Percentiles rank a stretch among this genome's conserved stretches.
Conservation (phyloP, 2,888 invertebrate genomes). For the Orthonychiurus folsomi region DNA sequence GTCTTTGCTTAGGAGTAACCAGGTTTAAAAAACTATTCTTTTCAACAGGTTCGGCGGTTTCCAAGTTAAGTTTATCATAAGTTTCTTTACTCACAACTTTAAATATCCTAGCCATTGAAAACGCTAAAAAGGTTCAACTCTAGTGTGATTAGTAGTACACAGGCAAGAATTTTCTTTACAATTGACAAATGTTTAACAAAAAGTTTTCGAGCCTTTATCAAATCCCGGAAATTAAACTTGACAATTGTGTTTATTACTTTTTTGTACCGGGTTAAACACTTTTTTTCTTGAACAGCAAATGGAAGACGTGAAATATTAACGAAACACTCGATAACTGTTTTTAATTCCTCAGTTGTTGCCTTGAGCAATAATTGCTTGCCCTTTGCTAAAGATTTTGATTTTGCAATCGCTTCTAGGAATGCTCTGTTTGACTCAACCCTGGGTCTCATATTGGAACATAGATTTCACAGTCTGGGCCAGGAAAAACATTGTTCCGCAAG, state of each 20-base stretch:
- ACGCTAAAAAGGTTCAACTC: neutral
- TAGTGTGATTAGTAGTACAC: neutral
- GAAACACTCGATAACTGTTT: neutral
- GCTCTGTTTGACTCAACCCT: neutral
- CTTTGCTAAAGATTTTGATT: neutral
- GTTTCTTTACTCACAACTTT: neutral
- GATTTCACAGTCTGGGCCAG: neutral
- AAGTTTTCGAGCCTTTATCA: no score
- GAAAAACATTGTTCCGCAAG: neutral
- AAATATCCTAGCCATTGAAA: neutral
- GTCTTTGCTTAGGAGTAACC: neutral
- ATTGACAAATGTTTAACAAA: neutral
- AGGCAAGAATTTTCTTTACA: neutral
- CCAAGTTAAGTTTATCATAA: neutral
- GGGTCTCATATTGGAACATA: neutral
- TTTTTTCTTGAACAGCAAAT: no score
- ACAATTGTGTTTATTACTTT: no score
- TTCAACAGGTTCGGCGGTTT: no score
- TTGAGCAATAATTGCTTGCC: neutral
- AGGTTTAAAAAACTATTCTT: no score
- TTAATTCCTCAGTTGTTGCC: neutral
- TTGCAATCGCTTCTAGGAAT: neutral
- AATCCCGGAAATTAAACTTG: no score
- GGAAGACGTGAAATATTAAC: neutral
- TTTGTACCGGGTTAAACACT: no score